These are phyloP conservation scores for Rhinoraja longicauda DNA, from an alignment of 2,797 vertebrate genomes.

Conservation along the genomic window DNA sequence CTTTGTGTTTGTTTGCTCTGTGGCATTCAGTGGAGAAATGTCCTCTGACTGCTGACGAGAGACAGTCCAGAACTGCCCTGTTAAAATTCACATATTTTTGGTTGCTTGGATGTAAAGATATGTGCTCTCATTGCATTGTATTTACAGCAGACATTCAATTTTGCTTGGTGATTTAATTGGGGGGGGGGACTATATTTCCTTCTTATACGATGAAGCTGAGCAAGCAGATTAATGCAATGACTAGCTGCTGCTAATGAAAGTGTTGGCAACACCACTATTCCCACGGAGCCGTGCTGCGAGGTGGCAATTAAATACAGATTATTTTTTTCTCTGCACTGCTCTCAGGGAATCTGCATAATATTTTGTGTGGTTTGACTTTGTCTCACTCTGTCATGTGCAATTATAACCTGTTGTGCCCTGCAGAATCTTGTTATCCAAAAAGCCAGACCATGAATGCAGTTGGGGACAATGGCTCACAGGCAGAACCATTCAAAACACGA, in stretches of 20 bases:
- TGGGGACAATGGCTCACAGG: not conserved
- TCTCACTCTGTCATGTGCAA: not conserved
- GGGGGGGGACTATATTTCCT: not conserved
- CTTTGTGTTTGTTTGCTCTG: not conserved
- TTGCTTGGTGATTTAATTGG: not conserved
- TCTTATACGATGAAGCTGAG: not conserved
- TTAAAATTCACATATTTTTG: not conserved
- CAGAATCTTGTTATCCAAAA: not conserved
- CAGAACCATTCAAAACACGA: not conserved
- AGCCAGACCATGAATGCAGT: not conserved
- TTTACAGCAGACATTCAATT: not conserved
- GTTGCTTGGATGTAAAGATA: not conserved
- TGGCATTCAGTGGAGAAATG: not conserved
- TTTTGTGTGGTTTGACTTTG: not conserved
- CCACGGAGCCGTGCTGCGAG: not conserved
- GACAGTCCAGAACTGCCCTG: not conserved
- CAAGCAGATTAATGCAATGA: not conserved
- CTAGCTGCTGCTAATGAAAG: not conserved
- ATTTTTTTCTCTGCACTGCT: not conserved
- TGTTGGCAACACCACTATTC: not conserved
- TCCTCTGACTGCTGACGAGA: not conserved
- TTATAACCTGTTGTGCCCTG: not conserved
- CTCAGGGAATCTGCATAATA: not conserved
- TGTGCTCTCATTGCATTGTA: not conserved
- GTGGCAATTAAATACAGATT: not conserved